Percentiles rank a stretch among this genome's conserved stretches.
phyloP scores from a whole-genome alignment of 2,888 invertebrate species.

The Odontothrips loti region DNA sequence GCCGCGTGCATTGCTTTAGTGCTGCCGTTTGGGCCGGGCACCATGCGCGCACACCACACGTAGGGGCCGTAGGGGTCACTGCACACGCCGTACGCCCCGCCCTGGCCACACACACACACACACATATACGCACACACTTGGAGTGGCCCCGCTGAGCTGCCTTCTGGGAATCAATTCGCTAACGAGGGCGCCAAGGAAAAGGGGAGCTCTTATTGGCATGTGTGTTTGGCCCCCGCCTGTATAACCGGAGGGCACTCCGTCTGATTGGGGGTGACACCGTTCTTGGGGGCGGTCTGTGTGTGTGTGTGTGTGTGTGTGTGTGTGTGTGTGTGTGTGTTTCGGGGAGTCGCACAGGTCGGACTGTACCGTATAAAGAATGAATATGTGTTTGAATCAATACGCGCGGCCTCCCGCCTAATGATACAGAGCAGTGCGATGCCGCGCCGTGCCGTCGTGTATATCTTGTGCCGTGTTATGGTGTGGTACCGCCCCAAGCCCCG shows the following conservation, averaged over 20 bases:
- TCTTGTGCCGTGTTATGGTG: background rate
- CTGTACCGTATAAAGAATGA: background rate
- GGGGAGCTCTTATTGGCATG: no score
- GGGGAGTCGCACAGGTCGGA: background rate
- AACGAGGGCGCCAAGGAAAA: background rate
- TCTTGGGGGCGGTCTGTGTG: background rate
- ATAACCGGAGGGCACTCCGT: background rate
- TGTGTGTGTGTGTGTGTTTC: no score
- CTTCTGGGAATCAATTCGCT: background rate
- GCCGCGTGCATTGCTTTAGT: background rate
- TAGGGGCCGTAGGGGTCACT: no score
- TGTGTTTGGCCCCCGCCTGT: no score
- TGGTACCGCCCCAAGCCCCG: background rate
- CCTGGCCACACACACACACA: no score
- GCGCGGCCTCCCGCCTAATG: background rate
- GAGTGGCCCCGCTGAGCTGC: no score
- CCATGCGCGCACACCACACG: no score
- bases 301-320: background rate
- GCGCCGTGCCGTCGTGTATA: no score
- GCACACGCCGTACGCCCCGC: no score
- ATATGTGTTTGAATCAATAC: slow-evolving; percentile 25
- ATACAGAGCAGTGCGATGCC: background rate
- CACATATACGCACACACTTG: no score
- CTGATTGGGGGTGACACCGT: no score
- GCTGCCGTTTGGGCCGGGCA: background rate